phyloP scores from a whole-genome alignment of 92 coral and sea anemone genomes.

The Parazoanthus atlanticus region DNA sequence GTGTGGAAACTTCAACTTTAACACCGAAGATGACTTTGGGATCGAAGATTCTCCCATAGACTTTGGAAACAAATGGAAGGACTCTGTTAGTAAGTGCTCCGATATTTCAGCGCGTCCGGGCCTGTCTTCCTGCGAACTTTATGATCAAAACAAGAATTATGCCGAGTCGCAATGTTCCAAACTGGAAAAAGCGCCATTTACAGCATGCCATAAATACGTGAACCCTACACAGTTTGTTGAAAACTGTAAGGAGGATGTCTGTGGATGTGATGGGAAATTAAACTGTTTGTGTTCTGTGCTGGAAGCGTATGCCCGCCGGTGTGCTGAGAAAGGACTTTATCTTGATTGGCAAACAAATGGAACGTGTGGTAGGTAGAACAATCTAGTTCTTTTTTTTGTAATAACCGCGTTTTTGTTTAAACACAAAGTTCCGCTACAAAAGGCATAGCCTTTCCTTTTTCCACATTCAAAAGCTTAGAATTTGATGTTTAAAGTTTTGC shows the following conservation, averaged over 20 bases:
- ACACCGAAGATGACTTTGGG: conserved; percentile 49
- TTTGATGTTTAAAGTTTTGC: no score
- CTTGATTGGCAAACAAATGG: conserved; percentile 10
- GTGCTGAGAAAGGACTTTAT: conserved; percentile 47
- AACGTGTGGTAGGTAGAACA: background rate
- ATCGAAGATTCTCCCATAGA: conserved; percentile 31
- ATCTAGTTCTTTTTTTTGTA: background rate
- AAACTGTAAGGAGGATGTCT: conserved; percentile 49
- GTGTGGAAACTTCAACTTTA: conserved; percentile 49
- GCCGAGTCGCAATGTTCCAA: conserved; percentile 41
- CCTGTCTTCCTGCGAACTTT: conserved; percentile 26
- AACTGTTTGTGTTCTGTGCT: conserved; percentile 43
- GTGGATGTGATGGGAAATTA: conserved; percentile 37
- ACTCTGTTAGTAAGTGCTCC: conserved; percentile 1
- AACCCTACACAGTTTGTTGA: conserved; percentile 31
- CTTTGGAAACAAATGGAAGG: conserved; percentile 54
- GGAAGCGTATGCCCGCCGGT: conserved; percentile 32
- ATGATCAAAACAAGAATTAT: conserved; percentile 25
- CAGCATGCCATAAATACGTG: conserved; percentile 44
- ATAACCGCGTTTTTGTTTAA: no score
- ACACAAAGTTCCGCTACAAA: no score
- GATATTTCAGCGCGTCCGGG: background rate
- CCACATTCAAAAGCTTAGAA: no score
- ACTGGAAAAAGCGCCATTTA: conserved; percentile 35
- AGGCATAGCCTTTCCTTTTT: no score